Base-by-base conservation (phyloP, 2,113 vertebrate species). In the Lagopus muta region DNA sequence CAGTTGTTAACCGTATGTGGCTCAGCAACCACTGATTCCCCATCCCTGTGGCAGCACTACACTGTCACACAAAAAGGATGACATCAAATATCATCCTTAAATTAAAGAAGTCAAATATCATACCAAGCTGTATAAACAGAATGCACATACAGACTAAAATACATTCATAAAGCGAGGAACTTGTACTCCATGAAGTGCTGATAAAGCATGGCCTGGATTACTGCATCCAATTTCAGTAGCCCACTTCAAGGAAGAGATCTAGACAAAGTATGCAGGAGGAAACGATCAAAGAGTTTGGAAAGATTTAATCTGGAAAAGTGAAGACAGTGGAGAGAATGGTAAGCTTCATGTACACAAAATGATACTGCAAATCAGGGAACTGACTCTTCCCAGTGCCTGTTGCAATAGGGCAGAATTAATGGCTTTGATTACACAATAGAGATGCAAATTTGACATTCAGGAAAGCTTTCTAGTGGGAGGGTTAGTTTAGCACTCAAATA, bases 371-470 rank as follows among this genome's bases (percentile, higher is more conserved):
- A 92, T 32, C 42, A 77, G 36, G 36, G 34, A 95, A 71, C 32
- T 66, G 73, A 42, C 32, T 92, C 50, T 82, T 87, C n/a, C 42
- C 27, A 62, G 34, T 13, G 21, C 45, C 79, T 91, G 38, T 74
- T 91, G 82, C 85, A 95, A 80, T 20, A 90, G 36, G 60, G 38
- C 42, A 90, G 67, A 85, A 91, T 76, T 76, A 95, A 87, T 89
- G 40, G 36, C 75, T 89, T 92, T 2, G 6, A 45, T 61, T 93
- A 75, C 82, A 60, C 48, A 95, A 79, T 67, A 36, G 57, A 89
- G 47, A 93, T 85, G 78, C 64, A 58, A 90, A 96, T 88, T 27
- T 58, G 50, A 86, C 45, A 74, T 50, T 54, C 58, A 86, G 45
- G 42, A 95, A 90, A 82, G 50, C 72, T 79, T 92, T 93, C 72